These are phyloP conservation scores for Saccostrea glomerata DNA, from an alignment of 1,140 invertebrate genomes.

Conservation along the genomic window DNA sequence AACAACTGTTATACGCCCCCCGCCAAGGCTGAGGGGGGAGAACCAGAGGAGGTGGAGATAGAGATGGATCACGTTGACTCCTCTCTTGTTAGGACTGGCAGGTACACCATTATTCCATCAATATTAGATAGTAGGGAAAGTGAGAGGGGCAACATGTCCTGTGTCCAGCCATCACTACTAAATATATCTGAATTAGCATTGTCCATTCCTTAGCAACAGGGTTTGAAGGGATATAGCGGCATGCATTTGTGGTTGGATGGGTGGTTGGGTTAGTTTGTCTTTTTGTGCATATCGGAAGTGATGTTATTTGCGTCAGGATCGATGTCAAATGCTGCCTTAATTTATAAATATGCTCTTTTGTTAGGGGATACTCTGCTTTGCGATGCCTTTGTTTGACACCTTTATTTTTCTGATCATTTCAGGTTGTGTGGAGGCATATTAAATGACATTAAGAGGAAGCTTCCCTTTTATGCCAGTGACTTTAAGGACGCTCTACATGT, in stretches of 20 bases:
- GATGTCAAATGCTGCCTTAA: too few species aligned
- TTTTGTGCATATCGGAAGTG: too few species aligned
- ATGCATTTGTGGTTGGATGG: too few species aligned
- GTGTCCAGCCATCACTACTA: neutral
- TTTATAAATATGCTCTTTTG: too few species aligned
- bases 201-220: too few species aligned
- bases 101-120: constrained; percentile 69
- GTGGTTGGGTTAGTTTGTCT: too few species aligned
- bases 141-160: neutral
- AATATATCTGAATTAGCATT: neutral
- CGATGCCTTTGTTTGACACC: neutral
- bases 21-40: constrained; percentile 69
- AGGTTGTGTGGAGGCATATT: constrained; percentile 91
- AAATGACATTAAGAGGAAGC: constrained; percentile 94
- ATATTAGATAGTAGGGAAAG: too few species aligned
- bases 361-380: too few species aligned
- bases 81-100: constrained; percentile 88
- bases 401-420: constrained; percentile 42
- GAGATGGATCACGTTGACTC: constrained; percentile 86
- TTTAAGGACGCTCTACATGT: constrained; percentile 92
- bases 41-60: constrained; percentile 79
- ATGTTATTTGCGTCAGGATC: too few species aligned
- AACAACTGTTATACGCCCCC: constrained; percentile 41
- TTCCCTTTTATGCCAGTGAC: constrained; percentile 86
- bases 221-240: too few species aligned